These are phyloP conservation scores for Pseudomyrmex flavicornis DNA, from an alignment of 1,140 invertebrate genomes.

Conservation along the genomic window DNA sequence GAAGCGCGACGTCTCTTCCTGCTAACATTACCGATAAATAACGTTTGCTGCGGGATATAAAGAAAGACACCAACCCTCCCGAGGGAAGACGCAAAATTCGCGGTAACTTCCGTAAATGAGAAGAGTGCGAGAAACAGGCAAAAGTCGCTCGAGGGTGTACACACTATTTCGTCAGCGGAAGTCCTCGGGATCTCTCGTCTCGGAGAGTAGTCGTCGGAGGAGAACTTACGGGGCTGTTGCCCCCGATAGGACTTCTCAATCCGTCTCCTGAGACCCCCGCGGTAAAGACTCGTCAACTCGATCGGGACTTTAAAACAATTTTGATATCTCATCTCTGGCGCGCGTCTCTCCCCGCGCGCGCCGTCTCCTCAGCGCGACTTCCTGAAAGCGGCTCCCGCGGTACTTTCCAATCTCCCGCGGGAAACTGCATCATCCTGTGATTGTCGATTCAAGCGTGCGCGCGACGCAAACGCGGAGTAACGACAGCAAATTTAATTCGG, in stretches of 20 bases:
- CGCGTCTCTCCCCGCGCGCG: slow-evolving; percentile 4
- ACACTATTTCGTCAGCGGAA: slow-evolving; percentile 47
- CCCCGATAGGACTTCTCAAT: slow-evolving; percentile 61
- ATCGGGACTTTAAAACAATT: slow-evolving; percentile 75
- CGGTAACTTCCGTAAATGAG: slow-evolving; percentile 54
- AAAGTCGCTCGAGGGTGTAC: slow-evolving; percentile 45
- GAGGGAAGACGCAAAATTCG: slow-evolving; percentile 45
- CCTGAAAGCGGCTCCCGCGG: slow-evolving; percentile 1
- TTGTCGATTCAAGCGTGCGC: slow-evolving; percentile 40
- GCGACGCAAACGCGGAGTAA: slow-evolving; percentile 36
- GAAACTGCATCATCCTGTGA: slow-evolving; percentile 61
- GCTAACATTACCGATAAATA: slow-evolving; percentile 29
- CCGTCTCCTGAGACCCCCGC: slow-evolving; percentile 35
- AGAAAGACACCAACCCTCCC: slow-evolving; percentile 33
- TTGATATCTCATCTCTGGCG: slow-evolving; percentile 72
- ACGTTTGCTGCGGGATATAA: slow-evolving; percentile 4
- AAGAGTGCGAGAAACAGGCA: slow-evolving; percentile 42
- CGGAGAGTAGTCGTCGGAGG: slow-evolving; percentile 7
- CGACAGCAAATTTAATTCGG: background rate
- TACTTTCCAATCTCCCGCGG: slow-evolving; percentile 66
- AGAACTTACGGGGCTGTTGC: slow-evolving; percentile 41
- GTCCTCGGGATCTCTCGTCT: slow-evolving; percentile 11
- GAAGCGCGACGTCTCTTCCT: background rate
- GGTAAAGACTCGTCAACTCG: slow-evolving; percentile 72
- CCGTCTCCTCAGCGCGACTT: slow-evolving; percentile 30